Evolutionary conservation across 2,797 vertebrate species (phyloP).

Genomic region (Triplophysa bombifrons): DNA sequence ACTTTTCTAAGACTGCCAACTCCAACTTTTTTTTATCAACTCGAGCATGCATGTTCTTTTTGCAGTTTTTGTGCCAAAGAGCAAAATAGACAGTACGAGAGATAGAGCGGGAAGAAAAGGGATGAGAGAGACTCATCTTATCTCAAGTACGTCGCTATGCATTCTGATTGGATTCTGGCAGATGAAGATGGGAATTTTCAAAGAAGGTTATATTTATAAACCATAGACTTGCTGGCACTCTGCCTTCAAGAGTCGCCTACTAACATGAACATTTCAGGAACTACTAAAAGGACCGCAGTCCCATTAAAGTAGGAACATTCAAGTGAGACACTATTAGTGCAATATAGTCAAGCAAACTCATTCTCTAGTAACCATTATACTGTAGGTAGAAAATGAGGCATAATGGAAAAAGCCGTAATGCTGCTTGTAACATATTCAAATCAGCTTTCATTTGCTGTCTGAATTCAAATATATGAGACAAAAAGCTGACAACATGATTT

Average conservation of each 20-base stretch:
- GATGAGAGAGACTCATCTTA: conserved; percentile 58
- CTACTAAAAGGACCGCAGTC: conserved; percentile 30
- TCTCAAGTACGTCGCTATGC: conserved; percentile 61
- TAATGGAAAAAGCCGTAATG: conserved; percentile 32
- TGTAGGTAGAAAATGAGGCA: conserved; percentile 16
- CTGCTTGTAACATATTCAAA: conserved; percentile 56
- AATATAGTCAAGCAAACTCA: conserved; percentile 30
- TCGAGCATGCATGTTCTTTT: conserved; percentile 22
- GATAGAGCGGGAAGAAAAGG: conserved; percentile 36
- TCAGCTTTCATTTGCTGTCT: conserved; percentile 41
- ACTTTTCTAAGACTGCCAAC: conserved; percentile 30
- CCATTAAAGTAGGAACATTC: conserved; percentile 16
- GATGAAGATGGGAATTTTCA: conserved; percentile 73
- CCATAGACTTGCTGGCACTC: conserved; percentile 50
- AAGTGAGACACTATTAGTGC: conserved; percentile 17
- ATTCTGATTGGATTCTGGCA: conserved; percentile 68
- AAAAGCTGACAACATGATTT: conserved; percentile 28
- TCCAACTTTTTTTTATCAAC: conserved; percentile 45
- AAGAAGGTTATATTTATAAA: conserved; percentile 70
- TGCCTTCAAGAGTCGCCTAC: conserved; percentile 32
- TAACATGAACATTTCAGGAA: conserved; percentile 27
- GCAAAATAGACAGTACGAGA: conserved; percentile 23
- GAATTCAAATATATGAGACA: conserved; percentile 45
- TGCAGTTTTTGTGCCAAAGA: conserved; percentile 24
- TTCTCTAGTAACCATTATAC: conserved; percentile 56